A percentile compares a stretch with the other conserved stretches of the same genome.
Conservation (phyloP, 2,888 invertebrate species). For the Adela reaumurella region DNA sequence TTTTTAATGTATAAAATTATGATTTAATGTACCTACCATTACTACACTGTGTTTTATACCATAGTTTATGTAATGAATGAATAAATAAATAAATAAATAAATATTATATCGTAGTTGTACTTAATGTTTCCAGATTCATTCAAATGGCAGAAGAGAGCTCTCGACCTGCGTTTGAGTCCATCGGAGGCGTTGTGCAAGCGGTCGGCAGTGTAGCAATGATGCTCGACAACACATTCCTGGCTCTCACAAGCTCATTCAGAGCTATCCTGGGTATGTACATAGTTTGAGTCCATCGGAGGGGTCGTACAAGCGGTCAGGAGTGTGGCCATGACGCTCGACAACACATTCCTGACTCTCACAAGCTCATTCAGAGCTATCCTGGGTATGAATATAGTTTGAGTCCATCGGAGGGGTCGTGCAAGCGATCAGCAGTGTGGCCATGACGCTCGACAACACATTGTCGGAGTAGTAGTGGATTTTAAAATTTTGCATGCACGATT, state of each 20-base stretch:
- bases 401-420: slow-evolving; percentile 90
- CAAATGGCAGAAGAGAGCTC: slow-evolving; percentile 90
- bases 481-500: no score
- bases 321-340: slow-evolving; percentile 94
- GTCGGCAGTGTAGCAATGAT: slow-evolving; percentile 94
- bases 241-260: slow-evolving; percentile 91
- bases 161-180: slow-evolving; percentile 89
- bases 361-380: slow-evolving; percentile 94
- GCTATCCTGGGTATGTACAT: slow-evolving; percentile 76
- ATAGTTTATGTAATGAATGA: no score
- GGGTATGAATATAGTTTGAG: slow-evolving; percentile 71
- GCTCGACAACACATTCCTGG: slow-evolving; percentile 95
- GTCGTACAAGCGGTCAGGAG: slow-evolving; percentile 89
- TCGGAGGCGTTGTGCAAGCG: slow-evolving; percentile 88
- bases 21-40: no score
- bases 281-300: slow-evolving; percentile 92
- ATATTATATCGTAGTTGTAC: background rate
- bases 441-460: slow-evolving; percentile 96
- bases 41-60: no score
- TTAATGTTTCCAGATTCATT: slow-evolving; percentile 58
- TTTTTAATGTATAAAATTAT: no score
- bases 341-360: slow-evolving; percentile 92
- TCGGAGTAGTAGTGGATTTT: no score
- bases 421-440: slow-evolving; percentile 89
- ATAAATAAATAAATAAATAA: slow-evolving; percentile 1